Conservation (phyloP, 2,888 invertebrate species). For the Apamea crenata region DNA sequence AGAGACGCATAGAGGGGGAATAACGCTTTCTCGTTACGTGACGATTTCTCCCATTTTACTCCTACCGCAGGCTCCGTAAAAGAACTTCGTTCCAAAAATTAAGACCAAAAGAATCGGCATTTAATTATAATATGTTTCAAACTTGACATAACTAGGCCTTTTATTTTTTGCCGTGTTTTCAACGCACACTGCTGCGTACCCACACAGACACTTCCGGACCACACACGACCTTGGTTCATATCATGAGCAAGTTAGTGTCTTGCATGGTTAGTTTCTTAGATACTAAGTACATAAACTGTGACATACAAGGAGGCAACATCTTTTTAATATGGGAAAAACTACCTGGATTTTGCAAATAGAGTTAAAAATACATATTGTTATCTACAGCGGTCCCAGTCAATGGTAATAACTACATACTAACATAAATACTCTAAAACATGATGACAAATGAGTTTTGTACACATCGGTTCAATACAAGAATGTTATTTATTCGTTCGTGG, state of each 20-base stretch:
- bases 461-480: not conserved
- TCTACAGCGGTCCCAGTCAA: not conserved
- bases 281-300: slow-evolving; percentile 21
- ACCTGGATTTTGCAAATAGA: not conserved
- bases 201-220: slow-evolving; percentile 54
- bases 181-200: slow-evolving; percentile 21
- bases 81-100: too few relatives aligned
- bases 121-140: not conserved
- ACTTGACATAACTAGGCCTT: not conserved
- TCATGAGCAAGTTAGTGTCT: slow-evolving; percentile 50
- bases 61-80: too few relatives aligned
- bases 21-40: too few relatives aligned
- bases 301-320: slow-evolving; percentile 32
- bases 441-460: not conserved
- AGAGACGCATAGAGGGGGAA: too few relatives aligned
- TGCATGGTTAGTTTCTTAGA: slow-evolving; percentile 18
- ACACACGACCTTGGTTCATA: slow-evolving; percentile 63
- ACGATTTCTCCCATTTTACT: too few relatives aligned
- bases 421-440: not conserved
- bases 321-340: slow-evolving; percentile 11
- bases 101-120: too few relatives aligned
- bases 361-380: not conserved
- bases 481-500: not conserved
- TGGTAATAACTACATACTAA: not conserved
- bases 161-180: not conserved